Evolutionary conservation across 2,113 vertebrate species (phyloP).

Genomic region (Panthera uncia): DNA sequence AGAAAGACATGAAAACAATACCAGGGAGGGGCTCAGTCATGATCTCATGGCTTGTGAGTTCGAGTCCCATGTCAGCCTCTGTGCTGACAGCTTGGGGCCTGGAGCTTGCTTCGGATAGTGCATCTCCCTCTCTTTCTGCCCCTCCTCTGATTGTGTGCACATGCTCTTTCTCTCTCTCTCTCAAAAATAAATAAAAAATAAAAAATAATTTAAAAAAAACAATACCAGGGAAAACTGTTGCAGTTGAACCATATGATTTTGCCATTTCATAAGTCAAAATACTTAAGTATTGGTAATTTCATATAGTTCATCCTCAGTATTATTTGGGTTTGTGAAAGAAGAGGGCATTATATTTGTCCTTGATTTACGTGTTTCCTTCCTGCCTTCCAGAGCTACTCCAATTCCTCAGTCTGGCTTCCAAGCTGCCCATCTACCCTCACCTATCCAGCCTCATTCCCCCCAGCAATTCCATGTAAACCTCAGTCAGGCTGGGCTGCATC

Average conservation of each 20-base stretch:
- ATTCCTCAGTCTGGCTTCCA: background rate
- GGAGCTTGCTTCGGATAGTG: too few species aligned
- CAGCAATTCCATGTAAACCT: background rate
- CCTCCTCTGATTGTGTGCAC: too few species aligned
- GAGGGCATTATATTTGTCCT: too few species aligned
- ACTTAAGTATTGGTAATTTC: background rate
- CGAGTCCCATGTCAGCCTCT: too few species aligned
- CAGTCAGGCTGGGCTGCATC: background rate
- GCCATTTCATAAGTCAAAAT: background rate
- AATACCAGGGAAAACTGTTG: background rate
- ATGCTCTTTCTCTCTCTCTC: too few species aligned
- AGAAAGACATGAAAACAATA: background rate
- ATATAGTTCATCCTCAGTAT: background rate
- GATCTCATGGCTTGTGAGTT: too few species aligned
- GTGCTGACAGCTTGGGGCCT: too few species aligned
- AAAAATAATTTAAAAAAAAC: background rate
- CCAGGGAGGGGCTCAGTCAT: background rate
- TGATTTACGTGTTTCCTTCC: background rate
- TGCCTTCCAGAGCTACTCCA: background rate
- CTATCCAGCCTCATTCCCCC: background rate
- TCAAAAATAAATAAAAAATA: too few species aligned
- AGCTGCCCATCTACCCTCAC: background rate
- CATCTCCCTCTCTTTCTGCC: too few species aligned
- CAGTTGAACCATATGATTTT: background rate
- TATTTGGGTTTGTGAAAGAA: background rate